Conservation (phyloP, 2,797 vertebrate species). For the Poeciliopsis infans region DNA sequence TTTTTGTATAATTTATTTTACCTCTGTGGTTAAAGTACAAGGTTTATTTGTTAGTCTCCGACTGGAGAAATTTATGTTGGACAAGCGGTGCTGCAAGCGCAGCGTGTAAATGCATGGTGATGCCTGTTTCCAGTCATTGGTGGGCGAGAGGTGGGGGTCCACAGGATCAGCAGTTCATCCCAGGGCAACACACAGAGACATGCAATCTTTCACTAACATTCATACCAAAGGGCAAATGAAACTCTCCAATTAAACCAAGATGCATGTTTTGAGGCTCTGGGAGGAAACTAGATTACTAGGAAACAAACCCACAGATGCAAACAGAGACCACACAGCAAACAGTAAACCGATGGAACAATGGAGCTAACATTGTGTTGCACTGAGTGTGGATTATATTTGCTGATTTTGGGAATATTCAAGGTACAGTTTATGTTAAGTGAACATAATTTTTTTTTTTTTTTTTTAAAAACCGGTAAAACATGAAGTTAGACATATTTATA, state of each 20-base stretch:
- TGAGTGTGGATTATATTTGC: neutral
- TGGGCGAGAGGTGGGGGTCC: neutral
- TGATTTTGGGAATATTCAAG: neutral
- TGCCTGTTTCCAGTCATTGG: neutral
- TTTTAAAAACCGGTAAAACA: neutral
- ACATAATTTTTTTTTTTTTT: neutral
- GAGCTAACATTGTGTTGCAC: neutral
- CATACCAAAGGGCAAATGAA: neutral
- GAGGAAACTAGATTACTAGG: neutral
- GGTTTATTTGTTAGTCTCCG: neutral
- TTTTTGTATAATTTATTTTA: neutral
- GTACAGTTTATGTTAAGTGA: neutral
- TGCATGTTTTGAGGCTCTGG: neutral
- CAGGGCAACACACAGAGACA: slow-evolving; percentile 2
- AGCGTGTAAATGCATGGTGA: neutral
- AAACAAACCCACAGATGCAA: neutral
- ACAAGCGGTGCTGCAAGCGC: neutral
- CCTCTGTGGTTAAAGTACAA: neutral
- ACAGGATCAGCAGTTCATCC: neutral
- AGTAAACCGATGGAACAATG: neutral
- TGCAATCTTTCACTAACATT: slow-evolving; percentile 1
- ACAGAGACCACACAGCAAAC: neutral
- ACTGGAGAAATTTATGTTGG: neutral
- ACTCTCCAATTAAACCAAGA: neutral
- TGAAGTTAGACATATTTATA: neutral